Evolutionary conservation across 2,888 invertebrate species (phyloP), one percentile per base, ranked within the genome.

Genomic region (Zonitis immaculata): DNA sequence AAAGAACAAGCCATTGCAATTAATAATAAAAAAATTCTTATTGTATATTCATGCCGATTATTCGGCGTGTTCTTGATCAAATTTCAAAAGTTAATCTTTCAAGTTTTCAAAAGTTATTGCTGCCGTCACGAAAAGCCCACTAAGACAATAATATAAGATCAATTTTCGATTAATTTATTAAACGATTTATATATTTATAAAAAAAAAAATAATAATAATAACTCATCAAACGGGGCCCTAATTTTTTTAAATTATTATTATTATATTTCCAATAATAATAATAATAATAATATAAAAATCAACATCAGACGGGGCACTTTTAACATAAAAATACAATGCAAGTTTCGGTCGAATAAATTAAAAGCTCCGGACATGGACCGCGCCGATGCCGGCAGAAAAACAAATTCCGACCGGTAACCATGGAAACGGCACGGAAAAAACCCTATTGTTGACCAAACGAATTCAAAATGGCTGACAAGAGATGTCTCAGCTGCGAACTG

Each of bases 401-500:
- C 69, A 62, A 69, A 71, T 70, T 68, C 70, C 67, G 57, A 65
- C 60, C 63, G 64, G 70, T 69, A 67, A 69, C 68, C 67, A 69
- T 67, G 67, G 68, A 61, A 66, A 70, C 69, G 43, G 46, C 60
- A 61, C 54, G 57, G 62, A 68, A 72, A 71, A 69, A 72, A 68
- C 67, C 62, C 72, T 70, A 73, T 73, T 73, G 72, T 73, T 67
- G 71, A 66, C 66, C 63, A 69, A 71, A 70, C 71, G 66, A 72
- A 73, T 73, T 73, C 73, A 73, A 73, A 71, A 73, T 73, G 73
- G 72, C 72, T 65, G 64, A 56, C 64, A n/a, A 60, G 64, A 61
- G 68, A 68, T 69, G 68, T 68, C 66, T 67, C 68, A 66, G 61
- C 62, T 59, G 60, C 60, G 58, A 67, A 69, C 66, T 64, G 64